Percentiles rank a stretch among this genome's conserved stretches.
Evolutionary conservation across 1,140 invertebrate genomes (phyloP).

Genomic region (Drosophila oshimai): DNA sequence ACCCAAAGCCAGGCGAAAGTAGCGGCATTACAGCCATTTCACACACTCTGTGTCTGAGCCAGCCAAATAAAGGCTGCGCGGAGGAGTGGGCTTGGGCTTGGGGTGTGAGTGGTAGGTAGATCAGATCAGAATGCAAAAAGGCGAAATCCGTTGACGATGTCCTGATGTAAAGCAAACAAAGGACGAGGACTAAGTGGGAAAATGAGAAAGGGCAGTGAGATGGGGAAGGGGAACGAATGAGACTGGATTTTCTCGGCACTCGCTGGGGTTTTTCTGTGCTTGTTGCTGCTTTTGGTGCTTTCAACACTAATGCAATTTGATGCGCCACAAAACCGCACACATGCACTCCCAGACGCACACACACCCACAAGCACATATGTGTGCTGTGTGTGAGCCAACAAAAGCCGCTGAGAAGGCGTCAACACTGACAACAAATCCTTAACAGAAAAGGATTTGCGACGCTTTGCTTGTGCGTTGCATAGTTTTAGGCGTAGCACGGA

Average conservation of each 20-base stretch:
- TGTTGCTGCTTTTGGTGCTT: constrained; percentile 58
- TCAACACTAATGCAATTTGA: constrained; percentile 77
- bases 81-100: constrained; percentile 5
- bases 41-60: constrained; percentile 10
- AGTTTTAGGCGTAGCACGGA: constrained; percentile 66
- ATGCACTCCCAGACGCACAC: constrained; percentile 9
- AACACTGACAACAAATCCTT: constrained; percentile 45
- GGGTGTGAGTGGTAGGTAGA: constrained; percentile 28
- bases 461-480: constrained; percentile 57
- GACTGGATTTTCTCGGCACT: constrained; percentile 16
- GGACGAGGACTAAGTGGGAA: constrained; percentile 7
- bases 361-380: neutral
- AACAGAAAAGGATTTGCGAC: constrained; percentile 69
- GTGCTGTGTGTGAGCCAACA: constrained; percentile 17
- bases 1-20: constrained; percentile 49
- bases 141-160: constrained; percentile 41
- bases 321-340: constrained; percentile 65
- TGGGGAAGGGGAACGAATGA: neutral
- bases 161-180: constrained; percentile 72
- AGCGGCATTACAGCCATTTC: constrained; percentile 38
- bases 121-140: constrained; percentile 48
- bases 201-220: neutral
- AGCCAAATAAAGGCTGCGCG: constrained; percentile 20
- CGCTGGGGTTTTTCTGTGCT: constrained; percentile 32
- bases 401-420: constrained; percentile 15